These are phyloP conservation scores for Lota lota DNA, from an alignment of 2,113 vertebrate species.

Conservation along the genomic window DNA sequence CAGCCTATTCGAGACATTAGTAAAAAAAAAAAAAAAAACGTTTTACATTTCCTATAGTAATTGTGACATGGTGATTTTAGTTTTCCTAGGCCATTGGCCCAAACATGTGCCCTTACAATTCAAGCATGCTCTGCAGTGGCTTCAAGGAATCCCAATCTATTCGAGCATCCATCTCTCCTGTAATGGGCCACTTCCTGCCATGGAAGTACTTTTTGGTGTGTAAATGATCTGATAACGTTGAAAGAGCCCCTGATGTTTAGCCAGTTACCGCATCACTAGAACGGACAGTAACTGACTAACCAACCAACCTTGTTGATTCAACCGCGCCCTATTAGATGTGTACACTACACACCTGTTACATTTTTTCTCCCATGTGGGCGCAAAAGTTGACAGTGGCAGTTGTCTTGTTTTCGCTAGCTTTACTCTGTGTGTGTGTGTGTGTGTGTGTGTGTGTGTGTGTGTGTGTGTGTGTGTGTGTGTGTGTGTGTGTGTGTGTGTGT, in stretches of 20 bases:
- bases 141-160: too few relatives aligned
- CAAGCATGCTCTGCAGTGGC: too few relatives aligned
- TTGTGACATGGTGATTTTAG: too few relatives aligned
- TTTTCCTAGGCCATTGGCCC: too few relatives aligned
- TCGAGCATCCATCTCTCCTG: neutral
- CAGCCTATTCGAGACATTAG: too few relatives aligned
- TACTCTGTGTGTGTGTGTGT: slow-evolving; percentile 7
- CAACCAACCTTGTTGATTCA: slow-evolving; percentile 35
- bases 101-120: too few relatives aligned
- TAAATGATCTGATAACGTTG: too few relatives aligned
- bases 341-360: slow-evolving; percentile 5
- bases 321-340: slow-evolving; percentile 23
- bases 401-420: slow-evolving; percentile 40
- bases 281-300: neutral
- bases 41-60: neutral
- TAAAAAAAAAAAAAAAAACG: too few relatives aligned
- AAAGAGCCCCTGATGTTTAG: neutral
- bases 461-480: slow-evolving; percentile 2
- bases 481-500: neutral
- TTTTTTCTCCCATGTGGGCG: slow-evolving; percentile 25
- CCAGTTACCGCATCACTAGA: slow-evolving; percentile 17
- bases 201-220: too few relatives aligned
- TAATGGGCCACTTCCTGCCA: neutral
- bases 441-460: neutral
- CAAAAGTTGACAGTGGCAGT: slow-evolving; percentile 45